These are phyloP conservation scores for Sciurus niger DNA, from an alignment of 2,113 vertebrate species.

Conservation along the genomic window DNA sequence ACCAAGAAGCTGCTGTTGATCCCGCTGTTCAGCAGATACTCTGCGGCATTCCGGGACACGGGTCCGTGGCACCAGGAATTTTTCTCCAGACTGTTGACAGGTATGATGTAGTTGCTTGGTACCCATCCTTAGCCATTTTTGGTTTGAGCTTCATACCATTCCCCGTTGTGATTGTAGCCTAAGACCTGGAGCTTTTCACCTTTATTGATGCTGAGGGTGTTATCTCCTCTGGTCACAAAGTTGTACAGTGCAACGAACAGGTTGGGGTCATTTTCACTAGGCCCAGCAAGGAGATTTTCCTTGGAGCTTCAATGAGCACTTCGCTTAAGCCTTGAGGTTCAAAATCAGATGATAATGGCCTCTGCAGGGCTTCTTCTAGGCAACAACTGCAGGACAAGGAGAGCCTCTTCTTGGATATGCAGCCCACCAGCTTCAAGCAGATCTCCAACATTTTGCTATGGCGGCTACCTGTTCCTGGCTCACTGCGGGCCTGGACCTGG, in stretches of 20 bases:
- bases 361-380: conserved; percentile 95
- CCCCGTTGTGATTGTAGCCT: conserved; percentile 94
- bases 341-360: conserved; percentile 93
- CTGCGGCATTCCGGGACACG: conserved; percentile 91
- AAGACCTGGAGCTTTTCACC: conserved; percentile 94
- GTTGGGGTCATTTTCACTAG: conserved; percentile 99
- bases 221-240: conserved; percentile 99
- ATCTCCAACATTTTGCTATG: no score
- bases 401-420: no score
- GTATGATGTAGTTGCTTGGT: conserved; percentile 94
- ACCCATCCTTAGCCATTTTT: conserved; percentile 94
- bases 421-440: no score
- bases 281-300: conserved; percentile 97
- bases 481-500: no score
- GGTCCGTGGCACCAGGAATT: conserved; percentile 94
- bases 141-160: conserved; percentile 94
- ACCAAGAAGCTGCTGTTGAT: conserved; percentile 94
- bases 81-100: conserved; percentile 93
- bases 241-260: conserved; percentile 99
- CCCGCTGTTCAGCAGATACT: conserved; percentile 93
- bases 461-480: no score
- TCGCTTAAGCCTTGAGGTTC: conserved; percentile 96
- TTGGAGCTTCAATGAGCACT: conserved; percentile 99
- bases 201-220: conserved; percentile 99
- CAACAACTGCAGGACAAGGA: no score